phyloP scores from a whole-genome alignment of 2,113 vertebrate species.

The Oceanites oceanicus region DNA sequence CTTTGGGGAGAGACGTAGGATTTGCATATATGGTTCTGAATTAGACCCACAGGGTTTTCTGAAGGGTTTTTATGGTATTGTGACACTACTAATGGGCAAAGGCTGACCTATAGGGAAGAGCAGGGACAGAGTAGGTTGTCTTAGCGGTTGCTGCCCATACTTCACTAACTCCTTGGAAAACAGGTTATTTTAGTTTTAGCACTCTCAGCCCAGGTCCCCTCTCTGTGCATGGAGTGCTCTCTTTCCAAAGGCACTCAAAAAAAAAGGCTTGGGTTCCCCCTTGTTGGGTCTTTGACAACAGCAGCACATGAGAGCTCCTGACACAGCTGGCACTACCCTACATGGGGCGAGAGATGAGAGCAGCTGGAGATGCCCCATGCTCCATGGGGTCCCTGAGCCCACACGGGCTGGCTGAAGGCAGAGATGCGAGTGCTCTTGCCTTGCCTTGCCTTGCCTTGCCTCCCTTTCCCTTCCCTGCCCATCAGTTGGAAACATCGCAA shows the following conservation, averaged over 20 bases:
- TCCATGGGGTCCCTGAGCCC: background rate
- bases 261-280: background rate
- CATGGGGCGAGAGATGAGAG: background rate
- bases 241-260: background rate
- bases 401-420: background rate
- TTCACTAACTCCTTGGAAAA: background rate
- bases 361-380: accelerated
- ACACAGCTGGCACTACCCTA: background rate
- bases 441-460: background rate
- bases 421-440: accelerated
- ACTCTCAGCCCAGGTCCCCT: background rate
- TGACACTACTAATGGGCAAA: background rate
- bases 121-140: background rate
- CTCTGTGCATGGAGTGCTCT: background rate
- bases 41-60: background rate
- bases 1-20: background rate
- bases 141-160: background rate
- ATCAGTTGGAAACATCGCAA: background rate
- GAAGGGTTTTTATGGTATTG: background rate
- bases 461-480: too few species aligned
- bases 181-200: background rate
- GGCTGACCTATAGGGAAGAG: background rate
- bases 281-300: background rate
- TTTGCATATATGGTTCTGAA: accelerated
- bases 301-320: accelerated